Percentiles rank a stretch among this genome's conserved stretches.
These are phyloP conservation scores for Strigops habroptila DNA, from an alignment of 2,113 vertebrate genomes.

Conservation along the genomic window DNA sequence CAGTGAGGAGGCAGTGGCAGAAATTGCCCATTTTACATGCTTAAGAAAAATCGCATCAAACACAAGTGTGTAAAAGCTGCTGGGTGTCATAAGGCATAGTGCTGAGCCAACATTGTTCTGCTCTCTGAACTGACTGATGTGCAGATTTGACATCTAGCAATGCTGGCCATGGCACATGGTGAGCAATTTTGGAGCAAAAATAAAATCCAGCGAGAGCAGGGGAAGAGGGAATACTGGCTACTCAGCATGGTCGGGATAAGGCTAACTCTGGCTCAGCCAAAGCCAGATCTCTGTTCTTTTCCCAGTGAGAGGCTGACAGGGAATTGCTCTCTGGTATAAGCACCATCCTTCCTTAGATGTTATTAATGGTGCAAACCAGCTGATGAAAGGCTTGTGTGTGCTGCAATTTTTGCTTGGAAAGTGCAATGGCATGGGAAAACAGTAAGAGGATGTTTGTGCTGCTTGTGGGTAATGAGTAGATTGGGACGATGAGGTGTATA, in stretches of 20 bases:
- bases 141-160: not conserved
- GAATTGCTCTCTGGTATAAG: not conserved
- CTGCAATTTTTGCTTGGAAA: not conserved
- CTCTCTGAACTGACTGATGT: not conserved
- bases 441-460: not conserved
- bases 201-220: not conserved
- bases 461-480: not conserved
- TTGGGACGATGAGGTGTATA: not conserved
- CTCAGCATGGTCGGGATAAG: not conserved
- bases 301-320: not conserved
- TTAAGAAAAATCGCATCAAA: not conserved
- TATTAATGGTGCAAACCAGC: not conserved
- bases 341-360: not conserved
- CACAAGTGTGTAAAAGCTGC: not conserved
- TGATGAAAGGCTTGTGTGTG: not conserved
- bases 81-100: not conserved
- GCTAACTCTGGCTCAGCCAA: not conserved
- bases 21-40: not conserved
- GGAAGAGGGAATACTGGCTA: not conserved
- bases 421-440: rapidly evolving
- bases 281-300: not conserved
- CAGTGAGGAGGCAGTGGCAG: not conserved
- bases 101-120: not conserved
- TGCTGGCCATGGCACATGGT: not conserved
- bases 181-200: not conserved